These are phyloP conservation scores for Lophura nycthemera DNA, from an alignment of 2,113 vertebrate species.

Conservation along the genomic window DNA sequence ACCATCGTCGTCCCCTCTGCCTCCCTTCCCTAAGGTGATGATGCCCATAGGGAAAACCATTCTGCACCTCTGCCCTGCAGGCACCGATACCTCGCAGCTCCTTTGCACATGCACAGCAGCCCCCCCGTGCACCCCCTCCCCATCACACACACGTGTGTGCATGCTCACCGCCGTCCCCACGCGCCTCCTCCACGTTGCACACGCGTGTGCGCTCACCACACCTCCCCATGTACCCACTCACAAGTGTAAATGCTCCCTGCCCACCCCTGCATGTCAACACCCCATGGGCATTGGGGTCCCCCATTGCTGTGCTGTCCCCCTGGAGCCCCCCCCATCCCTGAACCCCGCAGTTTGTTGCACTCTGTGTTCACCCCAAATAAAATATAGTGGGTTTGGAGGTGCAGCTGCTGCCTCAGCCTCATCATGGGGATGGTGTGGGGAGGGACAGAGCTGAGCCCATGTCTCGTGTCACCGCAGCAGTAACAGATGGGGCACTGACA, in stretches of 20 bases:
- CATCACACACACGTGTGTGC: too few relatives aligned
- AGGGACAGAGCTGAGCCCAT: background rate
- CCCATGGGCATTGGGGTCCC: background rate
- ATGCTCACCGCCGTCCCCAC: too few relatives aligned
- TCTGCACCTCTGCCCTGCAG: too few relatives aligned
- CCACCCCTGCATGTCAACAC: background rate
- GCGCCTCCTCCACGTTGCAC: too few relatives aligned
- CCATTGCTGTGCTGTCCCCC: background rate
- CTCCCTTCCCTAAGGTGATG: background rate
- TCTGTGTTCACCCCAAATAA: background rate
- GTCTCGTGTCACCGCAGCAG: too few relatives aligned
- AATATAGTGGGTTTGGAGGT: background rate
- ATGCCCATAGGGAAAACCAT: too few relatives aligned
- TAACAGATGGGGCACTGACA: background rate
- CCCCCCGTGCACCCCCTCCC: background rate
- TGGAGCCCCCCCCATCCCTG: background rate
- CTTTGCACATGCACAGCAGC: background rate
- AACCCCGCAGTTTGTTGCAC: background rate
- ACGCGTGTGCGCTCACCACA: too few relatives aligned
- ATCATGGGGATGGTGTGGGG: background rate
- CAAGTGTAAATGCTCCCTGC: too few relatives aligned
- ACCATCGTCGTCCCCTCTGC: too few relatives aligned
- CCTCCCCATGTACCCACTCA: too few relatives aligned
- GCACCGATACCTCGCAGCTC: too few relatives aligned
- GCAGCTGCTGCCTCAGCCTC: background rate